Evolutionary conservation across 1,140 invertebrate species (phyloP).

Genomic region (Macrobrachium rosenbergii): DNA sequence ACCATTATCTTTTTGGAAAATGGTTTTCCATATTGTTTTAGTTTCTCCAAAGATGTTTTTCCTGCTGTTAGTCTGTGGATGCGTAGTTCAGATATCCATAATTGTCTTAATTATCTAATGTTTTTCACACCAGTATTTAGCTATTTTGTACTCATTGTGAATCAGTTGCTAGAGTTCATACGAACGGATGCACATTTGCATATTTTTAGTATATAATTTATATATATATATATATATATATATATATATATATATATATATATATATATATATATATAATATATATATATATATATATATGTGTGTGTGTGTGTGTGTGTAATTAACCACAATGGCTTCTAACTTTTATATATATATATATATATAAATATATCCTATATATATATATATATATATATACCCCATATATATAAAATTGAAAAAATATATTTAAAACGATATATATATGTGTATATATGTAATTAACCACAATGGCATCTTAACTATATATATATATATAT

Average conservation of each 20-base stretch:
- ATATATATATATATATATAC: constrained; percentile 8
- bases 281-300: background rate
- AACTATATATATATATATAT: background rate
- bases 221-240: constrained; percentile 9
- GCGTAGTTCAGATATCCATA: background rate
- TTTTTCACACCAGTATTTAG: background rate
- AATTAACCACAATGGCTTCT: no score
- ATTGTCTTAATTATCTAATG: no score
- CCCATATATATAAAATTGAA: no score
- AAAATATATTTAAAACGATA: no score
- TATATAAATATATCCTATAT: background rate
- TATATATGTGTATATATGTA: constrained; percentile 6
- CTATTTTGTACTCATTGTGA: background rate
- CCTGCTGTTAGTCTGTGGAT: no score
- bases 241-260: constrained; percentile 15
- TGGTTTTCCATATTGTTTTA: no score
- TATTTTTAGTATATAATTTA: constrained; percentile 1
- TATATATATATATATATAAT: background rate
- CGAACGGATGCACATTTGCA: background rate
- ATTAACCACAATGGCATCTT: background rate
- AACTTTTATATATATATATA: constrained; percentile 15
- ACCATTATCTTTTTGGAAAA: no score
- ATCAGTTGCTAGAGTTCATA: background rate
- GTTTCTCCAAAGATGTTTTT: no score
- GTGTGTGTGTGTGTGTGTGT: background rate